Conservation (phyloP, 2,888 invertebrate genomes). For the Ceraclea dissimilis region DNA sequence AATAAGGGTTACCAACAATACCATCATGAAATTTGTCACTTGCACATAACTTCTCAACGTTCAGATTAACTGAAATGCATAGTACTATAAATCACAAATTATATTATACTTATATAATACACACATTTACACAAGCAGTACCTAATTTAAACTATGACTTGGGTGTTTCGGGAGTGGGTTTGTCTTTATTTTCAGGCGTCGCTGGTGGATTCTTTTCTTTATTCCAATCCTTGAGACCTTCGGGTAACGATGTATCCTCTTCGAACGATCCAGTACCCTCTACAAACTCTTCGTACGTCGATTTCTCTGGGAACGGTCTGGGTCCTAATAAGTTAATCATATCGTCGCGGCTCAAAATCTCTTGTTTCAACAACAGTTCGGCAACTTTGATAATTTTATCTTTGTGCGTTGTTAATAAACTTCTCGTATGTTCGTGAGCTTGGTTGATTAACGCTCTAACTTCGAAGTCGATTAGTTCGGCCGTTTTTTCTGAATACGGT, state of each 20-base stretch:
- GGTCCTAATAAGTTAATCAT: conserved; percentile 94
- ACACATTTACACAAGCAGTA: not conserved
- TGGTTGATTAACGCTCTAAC: conserved; percentile 57
- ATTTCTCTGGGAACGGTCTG: conserved; percentile 96
- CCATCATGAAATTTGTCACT: no score
- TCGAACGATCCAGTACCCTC: conserved; percentile 97
- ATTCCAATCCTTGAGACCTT: conserved; percentile 95
- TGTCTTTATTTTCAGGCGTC: not conserved
- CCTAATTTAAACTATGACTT: conserved; percentile 6
- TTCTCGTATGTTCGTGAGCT: conserved; percentile 76
- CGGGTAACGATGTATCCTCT: conserved; percentile 90
- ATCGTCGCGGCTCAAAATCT: conserved; percentile 91
- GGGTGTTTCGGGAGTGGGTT: not conserved
- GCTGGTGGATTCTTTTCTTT: conserved; percentile 40
- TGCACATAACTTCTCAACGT: no score
- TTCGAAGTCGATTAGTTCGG: conserved; percentile 91
- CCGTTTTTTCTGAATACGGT: conserved; percentile 96
- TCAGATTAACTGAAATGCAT: no score
- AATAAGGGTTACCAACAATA: no score
- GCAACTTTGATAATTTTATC: conserved; percentile 82
- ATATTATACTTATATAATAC: not conserved
- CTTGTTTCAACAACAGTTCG: conserved; percentile 83
- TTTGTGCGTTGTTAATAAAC: conserved; percentile 72
- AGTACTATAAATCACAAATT: no score
- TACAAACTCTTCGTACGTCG: conserved; percentile 98